Evolutionary conservation across 2,888 invertebrate genomes (phyloP), one percentile per base, ranked within the genome.

Genomic region (Labia minor): DNA sequence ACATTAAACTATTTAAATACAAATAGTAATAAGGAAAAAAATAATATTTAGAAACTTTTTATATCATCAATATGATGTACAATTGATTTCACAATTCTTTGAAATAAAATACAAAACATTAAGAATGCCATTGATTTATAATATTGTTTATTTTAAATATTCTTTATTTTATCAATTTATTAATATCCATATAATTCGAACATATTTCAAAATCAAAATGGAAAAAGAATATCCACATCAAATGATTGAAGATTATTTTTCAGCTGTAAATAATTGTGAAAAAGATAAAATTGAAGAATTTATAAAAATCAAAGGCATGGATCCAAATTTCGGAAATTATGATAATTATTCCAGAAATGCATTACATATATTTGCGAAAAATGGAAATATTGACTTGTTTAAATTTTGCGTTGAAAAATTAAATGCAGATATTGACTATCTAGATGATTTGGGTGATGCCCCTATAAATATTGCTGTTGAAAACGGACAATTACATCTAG

Each of bases 281-380:
- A 49, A 49, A 49, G 49, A 49, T 49, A 49, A 49, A 49, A 49
- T 49, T n/a, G 49, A 49, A 49, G 49, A 49, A 49, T 49, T 49
- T 49, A 49, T 49, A 10, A 49, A 49, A 11, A 14, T 8, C 3
- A 49, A 49, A 49, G 49, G 49, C 3, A 49, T 49, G 3, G 6
- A 49, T 49, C 49, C 49, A 4, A 14, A 49, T 49, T 2, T 49
- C 14, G 49, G 49, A 49, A 49, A 49, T 49, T 4, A 49, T 49
- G 49, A 49, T n/a, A 14, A 49, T 49, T 49, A n/a, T 49, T 49
- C 49, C 3, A 4, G 49, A 49, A 49, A 49, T 49, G 49, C 49
- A 8, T 49, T 49, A 49, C 49, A 49, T 49, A 3, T 49, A 49
- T 49, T n/a, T 10, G 49, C 49, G 3, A 11, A 49, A 14, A 14